Percentiles rank a stretch among this genome's conserved stretches.
phyloP scores from a whole-genome alignment of 2,888 invertebrate species.

The Chelonus formosanus region DNA sequence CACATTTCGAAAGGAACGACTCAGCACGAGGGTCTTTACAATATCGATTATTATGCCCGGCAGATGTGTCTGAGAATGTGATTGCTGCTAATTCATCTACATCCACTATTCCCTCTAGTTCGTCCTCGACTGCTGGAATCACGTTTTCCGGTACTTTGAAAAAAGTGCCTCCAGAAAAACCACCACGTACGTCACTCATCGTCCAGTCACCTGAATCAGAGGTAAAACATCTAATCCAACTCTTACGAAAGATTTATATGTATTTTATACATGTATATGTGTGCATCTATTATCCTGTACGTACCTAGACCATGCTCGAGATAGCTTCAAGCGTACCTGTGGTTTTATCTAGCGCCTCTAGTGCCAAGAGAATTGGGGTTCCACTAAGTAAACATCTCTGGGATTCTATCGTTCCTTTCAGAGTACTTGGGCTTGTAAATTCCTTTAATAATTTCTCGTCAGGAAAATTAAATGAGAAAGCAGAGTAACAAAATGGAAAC shows the following conservation, averaged over 20 bases:
- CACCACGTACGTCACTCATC: conserved; percentile 61
- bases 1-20: conserved; percentile 58
- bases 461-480: too few species aligned
- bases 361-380: too few species aligned
- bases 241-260: too few species aligned
- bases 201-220: conserved; percentile 61
- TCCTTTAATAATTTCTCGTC: too few species aligned
- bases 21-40: conserved; percentile 54
- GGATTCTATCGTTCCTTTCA: too few species aligned
- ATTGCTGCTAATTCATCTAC: conserved; percentile 35
- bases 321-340: too few species aligned
- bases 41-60: conserved; percentile 53
- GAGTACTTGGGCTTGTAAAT: too few species aligned
- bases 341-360: too few species aligned
- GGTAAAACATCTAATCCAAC: conserved; percentile 49
- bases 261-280: neutral
- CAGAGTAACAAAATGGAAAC: too few species aligned
- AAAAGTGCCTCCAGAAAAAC: conserved; percentile 63
- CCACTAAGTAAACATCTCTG: too few species aligned
- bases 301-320: too few species aligned
- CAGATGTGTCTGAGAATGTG: conserved; percentile 40
- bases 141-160: conserved; percentile 59
- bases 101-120: conserved; percentile 30
- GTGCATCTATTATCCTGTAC: too few species aligned
- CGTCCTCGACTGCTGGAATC: conserved; percentile 32